Evolutionary conservation across 92 coral and sea anemone species (phyloP).

Genomic region (Actinernus sp.): DNA sequence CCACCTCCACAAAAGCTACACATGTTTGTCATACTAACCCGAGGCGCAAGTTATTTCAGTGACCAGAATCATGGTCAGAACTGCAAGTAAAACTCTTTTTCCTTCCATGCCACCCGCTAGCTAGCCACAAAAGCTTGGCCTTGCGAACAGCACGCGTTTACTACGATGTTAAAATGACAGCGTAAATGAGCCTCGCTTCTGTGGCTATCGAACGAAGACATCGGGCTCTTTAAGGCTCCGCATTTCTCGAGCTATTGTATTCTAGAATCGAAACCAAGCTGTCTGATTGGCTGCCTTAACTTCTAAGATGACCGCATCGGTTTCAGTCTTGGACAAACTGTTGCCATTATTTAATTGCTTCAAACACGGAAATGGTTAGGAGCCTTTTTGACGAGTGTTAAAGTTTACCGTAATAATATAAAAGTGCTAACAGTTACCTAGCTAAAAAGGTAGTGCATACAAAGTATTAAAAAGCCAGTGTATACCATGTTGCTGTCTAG

Average conservation of each 20-base stretch:
- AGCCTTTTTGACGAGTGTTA: conserved; percentile 5
- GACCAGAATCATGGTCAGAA: too few species aligned
- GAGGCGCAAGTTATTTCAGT: too few species aligned
- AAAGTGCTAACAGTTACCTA: too few species aligned
- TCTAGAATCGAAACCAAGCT: neutral
- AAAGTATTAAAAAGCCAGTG: too few species aligned
- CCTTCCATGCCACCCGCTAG: neutral
- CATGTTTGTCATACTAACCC: too few species aligned
- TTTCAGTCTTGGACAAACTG: conserved; percentile 1
- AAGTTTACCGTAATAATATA: neutral
- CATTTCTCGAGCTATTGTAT: neutral
- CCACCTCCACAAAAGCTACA: too few species aligned
- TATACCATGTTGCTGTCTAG: too few species aligned
- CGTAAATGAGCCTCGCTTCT: neutral
- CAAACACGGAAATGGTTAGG: conserved; percentile 3
- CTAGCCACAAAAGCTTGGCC: neutral
- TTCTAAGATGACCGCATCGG: neutral
- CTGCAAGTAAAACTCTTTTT: too few species aligned
- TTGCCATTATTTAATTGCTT: conserved; percentile 7
- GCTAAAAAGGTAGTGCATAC: too few species aligned
- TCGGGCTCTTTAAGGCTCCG: neutral
- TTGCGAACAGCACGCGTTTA: neutral
- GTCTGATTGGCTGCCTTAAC: neutral
- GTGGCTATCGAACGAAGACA: neutral
- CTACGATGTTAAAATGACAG: neutral